These are phyloP conservation scores for Dysidea cf. avara DNA, from an alignment of 37 sponge, comb jelly and placozoan genomes.

Conservation along the genomic window DNA sequence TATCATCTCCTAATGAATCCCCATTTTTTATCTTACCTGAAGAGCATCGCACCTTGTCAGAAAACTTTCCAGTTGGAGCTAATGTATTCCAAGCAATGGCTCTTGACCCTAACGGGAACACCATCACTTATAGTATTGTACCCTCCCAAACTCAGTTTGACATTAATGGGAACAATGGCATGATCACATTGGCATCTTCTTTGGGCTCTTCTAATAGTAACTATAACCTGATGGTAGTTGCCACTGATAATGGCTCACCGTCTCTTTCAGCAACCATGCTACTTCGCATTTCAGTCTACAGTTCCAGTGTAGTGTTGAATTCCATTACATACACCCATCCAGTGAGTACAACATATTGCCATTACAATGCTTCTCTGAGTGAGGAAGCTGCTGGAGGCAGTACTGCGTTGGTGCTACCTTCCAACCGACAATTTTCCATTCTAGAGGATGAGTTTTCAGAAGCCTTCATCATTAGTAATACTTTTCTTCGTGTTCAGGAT, in stretches of 20 bases:
- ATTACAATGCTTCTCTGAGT: conserved; percentile 9
- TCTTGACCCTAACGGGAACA: conserved; percentile 33
- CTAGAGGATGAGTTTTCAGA: background rate
- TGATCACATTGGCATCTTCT: conserved; percentile 13
- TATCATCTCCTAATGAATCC: conserved; percentile 44
- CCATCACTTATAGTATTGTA: conserved; percentile 11
- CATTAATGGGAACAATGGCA: conserved; percentile 24
- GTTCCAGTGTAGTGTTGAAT: conserved; percentile 3
- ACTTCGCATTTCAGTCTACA: conserved; percentile 38
- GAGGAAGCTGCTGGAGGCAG: conserved; percentile 6
- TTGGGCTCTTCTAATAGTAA: conserved; percentile 15
- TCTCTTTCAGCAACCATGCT: conserved; percentile 9
- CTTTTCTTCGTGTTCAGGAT: background rate
- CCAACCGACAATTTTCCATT: background rate
- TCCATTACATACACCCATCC: conserved; percentile 14
- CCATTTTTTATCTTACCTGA: conserved; percentile 32
- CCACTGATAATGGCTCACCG: conserved; percentile 39
- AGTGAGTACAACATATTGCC: conserved; percentile 26
- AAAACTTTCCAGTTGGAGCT: conserved; percentile 4
- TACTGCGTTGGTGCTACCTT: background rate
- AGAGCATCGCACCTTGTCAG: conserved; percentile 39
- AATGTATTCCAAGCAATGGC: conserved; percentile 21
- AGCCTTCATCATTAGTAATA: conserved; percentile 19
- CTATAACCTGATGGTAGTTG: conserved; percentile 41
- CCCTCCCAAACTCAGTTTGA: conserved; percentile 10